Conservation (phyloP, 2,888 invertebrate species). For the Strigamia maritima region DNA sequence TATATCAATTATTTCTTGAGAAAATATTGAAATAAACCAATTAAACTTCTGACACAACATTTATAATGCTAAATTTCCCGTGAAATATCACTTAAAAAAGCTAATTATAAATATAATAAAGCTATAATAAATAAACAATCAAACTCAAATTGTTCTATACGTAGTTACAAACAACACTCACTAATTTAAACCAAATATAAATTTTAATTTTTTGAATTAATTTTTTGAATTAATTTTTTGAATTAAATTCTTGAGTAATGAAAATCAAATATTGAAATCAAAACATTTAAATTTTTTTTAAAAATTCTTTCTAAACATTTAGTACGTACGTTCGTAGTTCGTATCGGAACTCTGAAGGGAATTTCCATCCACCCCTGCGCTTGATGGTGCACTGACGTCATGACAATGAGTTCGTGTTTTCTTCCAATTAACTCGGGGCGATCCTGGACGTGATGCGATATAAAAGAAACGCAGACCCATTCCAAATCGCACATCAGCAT, state of each 20-base stretch:
- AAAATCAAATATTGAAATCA: background rate
- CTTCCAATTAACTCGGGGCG: constrained; percentile 17
- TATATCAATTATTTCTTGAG: no score
- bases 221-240: no score
- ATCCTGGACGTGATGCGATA: constrained; percentile 11
- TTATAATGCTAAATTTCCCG: no score
- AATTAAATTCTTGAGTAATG: background rate
- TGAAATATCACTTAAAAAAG: no score
- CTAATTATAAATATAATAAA: no score
- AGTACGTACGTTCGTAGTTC: background rate
- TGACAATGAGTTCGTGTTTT: constrained; percentile 21
- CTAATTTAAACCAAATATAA: no score
- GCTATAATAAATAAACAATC: no score
- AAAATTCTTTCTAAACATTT: background rate
- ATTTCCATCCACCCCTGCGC: constrained; percentile 3
- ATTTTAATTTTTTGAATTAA: no score
- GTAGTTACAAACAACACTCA: no score
- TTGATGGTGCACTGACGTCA: constrained; percentile 6
- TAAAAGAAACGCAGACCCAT: background rate
- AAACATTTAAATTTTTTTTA: background rate
- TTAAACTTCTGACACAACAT: no score
- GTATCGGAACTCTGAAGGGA: background rate
- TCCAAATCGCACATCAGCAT: background rate
- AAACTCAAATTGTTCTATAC: no score
- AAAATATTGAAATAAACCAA: no score